Conservation (phyloP, 2,888 invertebrate species). For the Sminthurinus aureus region DNA sequence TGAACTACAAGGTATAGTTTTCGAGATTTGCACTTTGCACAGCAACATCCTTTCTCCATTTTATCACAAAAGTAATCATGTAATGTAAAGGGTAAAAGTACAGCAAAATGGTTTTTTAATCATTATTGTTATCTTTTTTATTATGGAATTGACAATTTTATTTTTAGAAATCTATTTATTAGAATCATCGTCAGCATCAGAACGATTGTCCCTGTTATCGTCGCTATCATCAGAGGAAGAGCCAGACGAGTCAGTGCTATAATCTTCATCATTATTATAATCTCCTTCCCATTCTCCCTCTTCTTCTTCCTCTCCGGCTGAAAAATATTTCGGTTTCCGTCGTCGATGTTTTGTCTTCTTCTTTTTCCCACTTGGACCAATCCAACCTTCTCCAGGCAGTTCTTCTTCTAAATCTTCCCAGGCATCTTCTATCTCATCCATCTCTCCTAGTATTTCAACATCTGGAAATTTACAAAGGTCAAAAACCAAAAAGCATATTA, state of each 20-base stretch:
- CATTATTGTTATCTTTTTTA: no score
- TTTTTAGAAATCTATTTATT: no score
- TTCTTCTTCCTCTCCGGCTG: conserved; percentile 9
- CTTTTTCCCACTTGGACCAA: not conserved
- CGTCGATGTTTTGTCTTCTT: not conserved
- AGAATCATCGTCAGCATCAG: no score
- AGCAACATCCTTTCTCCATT: no score
- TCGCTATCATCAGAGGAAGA: not conserved
- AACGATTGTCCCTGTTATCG: not conserved
- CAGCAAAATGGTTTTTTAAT: no score
- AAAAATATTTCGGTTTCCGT: not conserved
- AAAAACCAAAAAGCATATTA: not conserved
- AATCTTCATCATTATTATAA: not conserved
- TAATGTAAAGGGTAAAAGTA: no score
- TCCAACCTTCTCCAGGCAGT: conserved; percentile 16
- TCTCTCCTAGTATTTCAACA: conserved; percentile 12
- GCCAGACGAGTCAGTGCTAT: not conserved
- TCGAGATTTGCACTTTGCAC: no score
- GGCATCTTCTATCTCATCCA: conserved; percentile 19
- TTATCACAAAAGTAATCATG: no score
- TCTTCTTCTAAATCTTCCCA: conserved; percentile 36
- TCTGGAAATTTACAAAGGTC: not conserved
- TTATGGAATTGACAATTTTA: no score
- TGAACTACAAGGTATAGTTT: no score
- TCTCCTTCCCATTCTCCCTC: conserved; percentile 1